These are phyloP conservation scores for Marisa cornuarietis DNA, from an alignment of 1,140 invertebrate species.

Conservation along the genomic window DNA sequence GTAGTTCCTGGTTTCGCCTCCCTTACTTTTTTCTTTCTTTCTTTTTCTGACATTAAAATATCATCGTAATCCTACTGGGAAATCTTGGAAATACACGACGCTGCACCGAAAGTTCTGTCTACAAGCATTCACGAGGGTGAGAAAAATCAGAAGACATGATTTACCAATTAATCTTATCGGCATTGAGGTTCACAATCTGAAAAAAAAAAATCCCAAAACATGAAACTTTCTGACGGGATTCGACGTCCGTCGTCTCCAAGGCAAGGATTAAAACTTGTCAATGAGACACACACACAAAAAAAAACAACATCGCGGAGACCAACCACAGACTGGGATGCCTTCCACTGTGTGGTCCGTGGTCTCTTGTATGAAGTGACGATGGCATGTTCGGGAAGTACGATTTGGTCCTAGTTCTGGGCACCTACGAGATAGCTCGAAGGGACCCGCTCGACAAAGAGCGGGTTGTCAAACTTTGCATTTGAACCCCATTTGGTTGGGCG, in stretches of 20 bases:
- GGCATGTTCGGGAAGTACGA: too few relatives aligned
- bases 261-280: too few relatives aligned
- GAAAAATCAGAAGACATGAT: not conserved
- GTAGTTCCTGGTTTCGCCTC: too few relatives aligned
- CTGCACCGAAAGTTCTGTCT: not conserved
- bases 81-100: too few relatives aligned
- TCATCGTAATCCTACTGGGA: too few relatives aligned
- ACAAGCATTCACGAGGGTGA: not conserved
- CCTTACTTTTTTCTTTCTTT: too few relatives aligned
- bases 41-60: too few relatives aligned
- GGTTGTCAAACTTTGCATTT: slow-evolving; percentile 48
- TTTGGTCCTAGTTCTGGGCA: too few relatives aligned
- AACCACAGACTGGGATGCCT: not conserved
- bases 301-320: too few relatives aligned
- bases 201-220: not conserved
- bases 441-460: slow-evolving; percentile 24
- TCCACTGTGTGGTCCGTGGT: not conserved
- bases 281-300: too few relatives aligned
- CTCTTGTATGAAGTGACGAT: not conserved
- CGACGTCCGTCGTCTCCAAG: not conserved
- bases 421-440: slow-evolving; percentile 11
- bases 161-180: slow-evolving; percentile 10
- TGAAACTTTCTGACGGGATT: not conserved
- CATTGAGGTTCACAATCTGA: not conserved
- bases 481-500: slow-evolving; percentile 46